Evolutionary conservation across 1,140 invertebrate species (phyloP), one percentile per base, ranked within the genome.

Genomic region (Radopholus similis): DNA sequence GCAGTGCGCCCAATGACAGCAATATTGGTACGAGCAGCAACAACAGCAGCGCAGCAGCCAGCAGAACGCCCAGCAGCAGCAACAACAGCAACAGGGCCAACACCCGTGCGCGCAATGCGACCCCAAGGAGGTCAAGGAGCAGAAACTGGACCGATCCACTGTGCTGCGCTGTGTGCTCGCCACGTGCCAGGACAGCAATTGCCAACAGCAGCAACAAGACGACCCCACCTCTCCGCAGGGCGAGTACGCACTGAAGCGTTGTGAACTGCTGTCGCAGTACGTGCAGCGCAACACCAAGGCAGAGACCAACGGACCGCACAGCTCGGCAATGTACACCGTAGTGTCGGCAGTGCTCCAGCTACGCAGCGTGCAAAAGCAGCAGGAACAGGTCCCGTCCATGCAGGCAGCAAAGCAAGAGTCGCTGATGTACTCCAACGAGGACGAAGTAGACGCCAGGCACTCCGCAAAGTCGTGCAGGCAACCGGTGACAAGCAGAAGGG

Each of bases 391-490:
- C 23, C 63, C 49, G 62, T 26, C 34, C 26, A 34, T 34, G 5
- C 47, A 35, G 6, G 49, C 42, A 28, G 5, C 11, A 8, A 62
- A 76, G 18, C 62, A 78, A 18, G 66, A 78, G 30, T 28, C 49
- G 9, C 66, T 77, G 18, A 18, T 78, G 44, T 77, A 72, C 68
- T 49, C 63, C 54, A 30, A 47, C 30, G 64, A 75, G 30, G 57
- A 53, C 34, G 77, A 76, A n/a, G 34, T 40, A 21, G 66, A 66
- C 23, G 59, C 64, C 55, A 73, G 75, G 57, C 73, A 69, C 18
- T 79, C 64, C 70, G 63, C 57, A 54, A 47, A 60, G 55, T 57
- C 55, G 37, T 70, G 64, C 64, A 9, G 21, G 23, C 9, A 26
- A 18, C 32, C 35, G 60, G 58, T 18, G 55, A 28, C 35, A 54